phyloP scores from a whole-genome alignment of 1,140 invertebrate species.

The Papilio polytes region DNA sequence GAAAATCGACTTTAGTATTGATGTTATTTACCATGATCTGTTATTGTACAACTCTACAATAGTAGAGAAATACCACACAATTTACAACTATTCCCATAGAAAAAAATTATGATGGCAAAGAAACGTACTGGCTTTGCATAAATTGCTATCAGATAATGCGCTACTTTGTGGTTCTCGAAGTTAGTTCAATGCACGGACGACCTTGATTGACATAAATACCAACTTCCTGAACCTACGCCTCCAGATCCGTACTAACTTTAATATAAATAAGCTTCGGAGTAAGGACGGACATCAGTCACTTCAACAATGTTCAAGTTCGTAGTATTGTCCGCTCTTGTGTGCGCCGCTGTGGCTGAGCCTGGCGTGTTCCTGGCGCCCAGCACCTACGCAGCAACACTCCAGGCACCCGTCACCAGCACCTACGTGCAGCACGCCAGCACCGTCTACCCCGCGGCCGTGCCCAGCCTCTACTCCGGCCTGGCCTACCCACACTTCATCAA shows the following conservation, averaged over 20 bases:
- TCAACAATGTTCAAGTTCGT: constrained; percentile 83
- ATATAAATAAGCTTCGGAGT: constrained; percentile 1
- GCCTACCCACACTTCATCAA: constrained; percentile 62
- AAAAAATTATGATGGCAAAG: not conserved
- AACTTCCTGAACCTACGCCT: not conserved
- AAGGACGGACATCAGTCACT: constrained; percentile 37
- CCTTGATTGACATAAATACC: constrained; percentile 7
- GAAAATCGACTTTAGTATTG: no score
- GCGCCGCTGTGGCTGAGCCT: constrained; percentile 68
- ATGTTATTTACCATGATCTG: no score
- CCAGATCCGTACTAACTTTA: not conserved
- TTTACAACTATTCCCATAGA: not conserved
- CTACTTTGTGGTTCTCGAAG: not conserved
- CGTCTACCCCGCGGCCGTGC: constrained; percentile 57
- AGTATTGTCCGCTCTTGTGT: constrained; percentile 82
- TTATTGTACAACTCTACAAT: not conserved
- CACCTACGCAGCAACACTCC: constrained; percentile 62
- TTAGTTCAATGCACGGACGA: not conserved
- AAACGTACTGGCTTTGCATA: no score
- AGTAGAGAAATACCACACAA: not conserved
- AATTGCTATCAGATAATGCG: no score
- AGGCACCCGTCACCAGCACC: constrained; percentile 53
- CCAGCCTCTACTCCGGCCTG: constrained; percentile 50
- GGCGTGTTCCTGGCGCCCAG: constrained; percentile 37
- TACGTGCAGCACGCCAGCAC: constrained; percentile 51